Evolutionary conservation across 2,113 vertebrate genomes (phyloP).

Genomic region (Cnemophilus loriae): DNA sequence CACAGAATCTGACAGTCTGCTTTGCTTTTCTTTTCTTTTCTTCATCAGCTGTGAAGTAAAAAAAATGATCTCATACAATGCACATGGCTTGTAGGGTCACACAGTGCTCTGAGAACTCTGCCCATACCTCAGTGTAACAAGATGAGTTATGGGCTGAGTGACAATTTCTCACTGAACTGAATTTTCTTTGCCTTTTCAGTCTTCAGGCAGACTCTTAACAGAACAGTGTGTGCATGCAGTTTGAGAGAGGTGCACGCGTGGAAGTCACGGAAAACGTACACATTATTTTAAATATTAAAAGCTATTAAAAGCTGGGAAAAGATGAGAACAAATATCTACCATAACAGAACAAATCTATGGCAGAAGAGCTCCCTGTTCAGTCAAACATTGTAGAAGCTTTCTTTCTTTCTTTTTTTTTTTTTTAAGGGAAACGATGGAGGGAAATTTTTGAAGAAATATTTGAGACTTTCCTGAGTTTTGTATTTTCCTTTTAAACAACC

Average conservation of each 20-base stretch:
- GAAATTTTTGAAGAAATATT: neutral
- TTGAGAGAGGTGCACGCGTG: neutral
- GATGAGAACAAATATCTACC: neutral
- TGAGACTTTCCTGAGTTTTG: neutral
- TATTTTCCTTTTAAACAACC: neutral
- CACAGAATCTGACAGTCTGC: neutral
- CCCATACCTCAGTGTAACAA: neutral
- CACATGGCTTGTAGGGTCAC: neutral
- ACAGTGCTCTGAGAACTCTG: neutral
- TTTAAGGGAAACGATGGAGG: rapidly evolving
- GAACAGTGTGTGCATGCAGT: neutral
- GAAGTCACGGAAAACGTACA: neutral
- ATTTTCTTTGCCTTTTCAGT: neutral
- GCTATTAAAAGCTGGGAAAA: neutral
- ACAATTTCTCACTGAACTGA: neutral
- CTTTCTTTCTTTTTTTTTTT: too few relatives aligned
- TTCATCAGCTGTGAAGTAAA: neutral
- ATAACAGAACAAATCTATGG: neutral
- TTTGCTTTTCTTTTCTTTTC: neutral
- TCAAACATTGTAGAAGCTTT: neutral
- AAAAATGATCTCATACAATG: neutral
- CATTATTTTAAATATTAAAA: neutral
- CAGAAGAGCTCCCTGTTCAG: neutral
- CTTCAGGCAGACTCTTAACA: neutral
- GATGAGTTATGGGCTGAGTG: neutral